Conservation (phyloP, 2,113 vertebrate genomes). For the Lepisosteus oculatus region DNA sequence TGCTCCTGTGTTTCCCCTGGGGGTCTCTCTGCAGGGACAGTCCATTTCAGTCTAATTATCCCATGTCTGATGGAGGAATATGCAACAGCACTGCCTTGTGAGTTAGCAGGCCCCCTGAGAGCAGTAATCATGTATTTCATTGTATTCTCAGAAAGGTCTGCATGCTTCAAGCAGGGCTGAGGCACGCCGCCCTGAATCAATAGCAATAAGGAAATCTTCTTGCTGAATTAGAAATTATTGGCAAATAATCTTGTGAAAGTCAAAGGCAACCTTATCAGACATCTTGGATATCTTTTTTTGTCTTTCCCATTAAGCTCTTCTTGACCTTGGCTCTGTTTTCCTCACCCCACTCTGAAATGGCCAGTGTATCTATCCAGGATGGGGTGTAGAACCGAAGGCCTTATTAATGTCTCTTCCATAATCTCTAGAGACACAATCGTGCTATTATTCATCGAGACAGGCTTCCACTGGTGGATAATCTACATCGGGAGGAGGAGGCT, state of each 20-base stretch:
- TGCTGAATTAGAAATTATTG: not conserved
- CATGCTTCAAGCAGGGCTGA: not conserved
- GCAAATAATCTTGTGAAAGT: not conserved
- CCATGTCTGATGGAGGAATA: not conserved
- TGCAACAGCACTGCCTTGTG: not conserved
- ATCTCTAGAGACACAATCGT: not conserved
- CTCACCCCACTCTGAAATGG: not conserved
- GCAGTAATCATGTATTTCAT: not conserved
- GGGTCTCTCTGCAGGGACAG: not conserved
- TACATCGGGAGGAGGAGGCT: not conserved
- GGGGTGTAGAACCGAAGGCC: not conserved
- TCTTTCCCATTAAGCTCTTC: not conserved
- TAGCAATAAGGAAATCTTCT: not conserved
- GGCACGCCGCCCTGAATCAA: not conserved
- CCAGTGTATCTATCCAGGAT: not conserved
- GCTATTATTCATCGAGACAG: not conserved
- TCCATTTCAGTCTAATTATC: constrained; percentile 11
- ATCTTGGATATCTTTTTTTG: not conserved
- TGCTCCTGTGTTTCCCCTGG: not conserved
- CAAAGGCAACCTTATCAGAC: not conserved
- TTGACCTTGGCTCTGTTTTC: not conserved
- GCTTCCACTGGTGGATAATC: not conserved
- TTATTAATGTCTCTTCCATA: not conserved
- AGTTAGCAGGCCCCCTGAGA: not conserved
- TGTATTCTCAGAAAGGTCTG: not conserved